Evolutionary conservation across 2,888 invertebrate genomes (phyloP), one percentile per base, ranked within the genome.

Genomic region (Tetramorium bicarinatum): DNA sequence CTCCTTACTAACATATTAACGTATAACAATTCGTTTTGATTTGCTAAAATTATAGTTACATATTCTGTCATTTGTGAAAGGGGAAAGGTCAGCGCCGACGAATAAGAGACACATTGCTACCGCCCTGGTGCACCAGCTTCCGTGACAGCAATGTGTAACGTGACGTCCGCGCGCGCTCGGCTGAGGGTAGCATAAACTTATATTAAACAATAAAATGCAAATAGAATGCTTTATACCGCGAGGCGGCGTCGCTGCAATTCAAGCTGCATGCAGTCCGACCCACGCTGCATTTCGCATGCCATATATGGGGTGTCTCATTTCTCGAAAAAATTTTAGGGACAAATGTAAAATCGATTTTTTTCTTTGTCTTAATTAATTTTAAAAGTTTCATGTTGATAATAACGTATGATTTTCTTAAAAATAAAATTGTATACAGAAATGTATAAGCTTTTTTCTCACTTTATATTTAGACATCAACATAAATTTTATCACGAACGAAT

Each of bases 141-240:
- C 54, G 15, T 66, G 72, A 64, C 54, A 11, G 59, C 80, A 49
- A 76, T 67, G 72, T 64, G 69, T 76, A 72, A 75, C 76, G 82
- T 69, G 56, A 54, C 79, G 71, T 56, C 49, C 64, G 81, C 61
- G 59, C 69, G 81, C 61, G 47, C 79, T 71, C 80, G 79, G 72
- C 64, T 75, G 82, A 87, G 87, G 84, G 87, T 84, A 86, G 88
- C 91, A 91, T 93, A 92, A 93, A 93, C 92, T 93, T 93, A 92
- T 93, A 93, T 93, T 93, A 93, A 93, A 93, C 92, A 93, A 93
- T 93, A 93, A 93, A 92, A 93, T 93, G 93, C 93, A 93, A 93
- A 93, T 93, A 90, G 89, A 90, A 91, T 82, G 90, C 85, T 91
- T 90, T 88, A 90, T 91, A 85, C 83, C 88, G 82, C 41, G 66